These are phyloP conservation scores for Zaprionus kolodkinae DNA, from an alignment of 1,140 invertebrate species.

Conservation along the genomic window DNA sequence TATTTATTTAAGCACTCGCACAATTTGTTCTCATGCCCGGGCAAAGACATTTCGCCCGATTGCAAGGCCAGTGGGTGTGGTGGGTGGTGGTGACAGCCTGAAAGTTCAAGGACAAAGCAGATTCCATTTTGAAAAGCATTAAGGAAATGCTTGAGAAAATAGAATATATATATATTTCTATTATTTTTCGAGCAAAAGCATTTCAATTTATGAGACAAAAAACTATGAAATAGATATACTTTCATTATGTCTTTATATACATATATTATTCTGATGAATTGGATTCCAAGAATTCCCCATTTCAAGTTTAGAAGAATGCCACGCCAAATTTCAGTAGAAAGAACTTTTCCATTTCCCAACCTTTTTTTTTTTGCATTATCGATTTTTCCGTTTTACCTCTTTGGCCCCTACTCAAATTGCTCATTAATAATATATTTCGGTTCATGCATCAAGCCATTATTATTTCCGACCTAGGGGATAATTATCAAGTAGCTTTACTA, in stretches of 20 bases:
- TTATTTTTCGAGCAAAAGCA: conserved; percentile 10
- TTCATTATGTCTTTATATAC: not conserved
- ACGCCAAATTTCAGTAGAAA: not conserved
- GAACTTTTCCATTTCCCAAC: not conserved
- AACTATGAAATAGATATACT: conserved; percentile 7
- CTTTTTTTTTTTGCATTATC: conserved; percentile 22
- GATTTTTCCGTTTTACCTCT: conserved; percentile 28
- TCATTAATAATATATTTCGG: conserved; percentile 13
- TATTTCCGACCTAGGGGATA: conserved; percentile 5
- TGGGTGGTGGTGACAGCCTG: not conserved
- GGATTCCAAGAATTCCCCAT: not conserved
- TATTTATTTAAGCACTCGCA: conserved; percentile 30
- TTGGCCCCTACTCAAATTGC: not conserved
- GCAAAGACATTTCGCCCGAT: conserved; percentile 1
- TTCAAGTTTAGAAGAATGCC: conserved; percentile 7
- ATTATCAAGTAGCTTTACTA: not conserved
- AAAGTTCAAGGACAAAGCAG: conserved; percentile 44
- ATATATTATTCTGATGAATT: not conserved
- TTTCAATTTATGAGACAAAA: conserved; percentile 9
- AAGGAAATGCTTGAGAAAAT: conserved; percentile 26
- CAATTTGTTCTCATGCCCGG: conserved; percentile 2
- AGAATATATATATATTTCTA: not conserved
- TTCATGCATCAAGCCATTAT: not conserved
- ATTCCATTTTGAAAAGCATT: conserved; percentile 27
- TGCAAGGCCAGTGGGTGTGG: not conserved